A percentile compares a stretch with the other conserved stretches of the same genome.
These are phyloP conservation scores for Aphelinus atriplicis DNA, from an alignment of 1,140 invertebrate species.

Conservation along the genomic window DNA sequence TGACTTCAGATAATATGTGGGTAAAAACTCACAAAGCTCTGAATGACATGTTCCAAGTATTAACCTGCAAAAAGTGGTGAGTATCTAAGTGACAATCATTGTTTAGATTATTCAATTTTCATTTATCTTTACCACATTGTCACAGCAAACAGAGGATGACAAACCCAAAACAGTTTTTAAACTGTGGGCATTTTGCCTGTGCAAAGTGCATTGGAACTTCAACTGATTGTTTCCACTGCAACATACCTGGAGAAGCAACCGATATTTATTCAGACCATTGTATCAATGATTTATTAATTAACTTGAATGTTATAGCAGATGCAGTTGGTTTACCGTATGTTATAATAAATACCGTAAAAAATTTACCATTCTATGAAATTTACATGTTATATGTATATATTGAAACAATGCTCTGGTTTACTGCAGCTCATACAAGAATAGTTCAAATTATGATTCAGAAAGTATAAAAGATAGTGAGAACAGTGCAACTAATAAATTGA, in stretches of 20 bases:
- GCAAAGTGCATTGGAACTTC: slow-evolving; percentile 43
- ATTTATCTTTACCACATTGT: slow-evolving; percentile 25
- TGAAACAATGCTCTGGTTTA: no score
- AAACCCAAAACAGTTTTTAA: slow-evolving; percentile 47
- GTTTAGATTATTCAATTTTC: slow-evolving; percentile 1
- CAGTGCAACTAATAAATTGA: not conserved
- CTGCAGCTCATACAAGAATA: slow-evolving; percentile 1
- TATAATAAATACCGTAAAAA: not conserved
- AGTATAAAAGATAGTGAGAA: not conserved
- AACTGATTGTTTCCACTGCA: slow-evolving; percentile 48
- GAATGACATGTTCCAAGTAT: slow-evolving; percentile 36
- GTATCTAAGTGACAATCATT: not conserved
- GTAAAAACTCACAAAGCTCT: slow-evolving; percentile 43
- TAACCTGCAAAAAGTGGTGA: slow-evolving; percentile 51
- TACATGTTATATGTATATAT: no score
- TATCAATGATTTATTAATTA: slow-evolving; percentile 45
- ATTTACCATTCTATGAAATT: no score
- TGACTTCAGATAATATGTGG: slow-evolving; percentile 39
- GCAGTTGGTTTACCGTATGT: slow-evolving; percentile 47
- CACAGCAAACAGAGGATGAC: slow-evolving; percentile 42
- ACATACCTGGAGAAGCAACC: slow-evolving; percentile 44
- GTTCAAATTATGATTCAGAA: not conserved
- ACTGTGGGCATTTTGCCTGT: slow-evolving; percentile 57
- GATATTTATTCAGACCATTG: slow-evolving; percentile 49
- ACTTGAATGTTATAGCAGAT: slow-evolving; percentile 47